Evolutionary conservation across 1,140 invertebrate genomes (phyloP), one percentile per base, ranked within the genome.

Genomic region (Lordiphosa collinella): DNA sequence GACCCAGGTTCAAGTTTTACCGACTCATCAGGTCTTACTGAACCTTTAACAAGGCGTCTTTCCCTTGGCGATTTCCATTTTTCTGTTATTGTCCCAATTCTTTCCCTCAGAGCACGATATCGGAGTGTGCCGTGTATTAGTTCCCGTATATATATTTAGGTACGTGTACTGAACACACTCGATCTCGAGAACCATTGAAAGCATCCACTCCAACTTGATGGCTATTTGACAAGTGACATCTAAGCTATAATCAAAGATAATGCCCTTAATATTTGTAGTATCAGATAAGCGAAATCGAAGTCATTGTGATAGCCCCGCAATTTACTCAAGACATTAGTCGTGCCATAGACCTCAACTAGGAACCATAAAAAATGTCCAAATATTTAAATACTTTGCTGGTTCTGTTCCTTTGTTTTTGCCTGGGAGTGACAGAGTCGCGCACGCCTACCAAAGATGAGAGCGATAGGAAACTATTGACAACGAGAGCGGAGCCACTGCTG

Each of bases 181-280:
- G n/a, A n/a, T n/a, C n/a, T n/a, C n/a, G n/a, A n/a, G n/a, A n/a
- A n/a, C n/a, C n/a, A n/a, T n/a, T n/a, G n/a, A n/a, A n/a, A n/a
- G n/a, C n/a, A n/a, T n/a, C n/a, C n/a, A n/a, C n/a, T n/a, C n/a
- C n/a, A n/a, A n/a, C n/a, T n/a, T n/a, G n/a, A n/a, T n/a, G n/a
- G n/a, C n/a, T n/a, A n/a, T n/a, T n/a, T n/a, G n/a, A n/a, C n/a
- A n/a, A n/a, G n/a, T n/a, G n/a, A n/a, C n/a, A n/a, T n/a, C n/a
- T n/a, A n/a, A n/a, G n/a, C n/a, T n/a, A n/a, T n/a, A 82, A 79
- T 82, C 76, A 76, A 63, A 82, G 75, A 82, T 80, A 76, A 82
- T 80, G 61, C 49, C 68, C 22, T 6, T 46, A 38, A 50, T 50
- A 36, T 4, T 50, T 29, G 64, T 76, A 14, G 37, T 68, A 65